These are phyloP conservation scores for Papilio gigon DNA, from an alignment of 2,888 invertebrate species.

Conservation along the genomic window DNA sequence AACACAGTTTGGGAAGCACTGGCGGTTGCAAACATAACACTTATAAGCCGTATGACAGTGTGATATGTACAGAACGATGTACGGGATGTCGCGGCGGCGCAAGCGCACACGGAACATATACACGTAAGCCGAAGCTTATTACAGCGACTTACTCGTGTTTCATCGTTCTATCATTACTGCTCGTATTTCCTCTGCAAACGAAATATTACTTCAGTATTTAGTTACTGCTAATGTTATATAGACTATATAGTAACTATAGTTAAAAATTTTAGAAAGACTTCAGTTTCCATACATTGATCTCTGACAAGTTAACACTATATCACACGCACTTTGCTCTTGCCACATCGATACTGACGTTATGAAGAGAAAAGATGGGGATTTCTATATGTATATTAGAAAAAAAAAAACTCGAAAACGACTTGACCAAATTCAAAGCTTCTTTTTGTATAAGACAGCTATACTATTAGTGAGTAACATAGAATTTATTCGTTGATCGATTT, in stretches of 20 bases:
- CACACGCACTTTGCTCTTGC: neutral
- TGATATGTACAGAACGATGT: constrained; percentile 62
- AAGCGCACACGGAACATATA: constrained; percentile 34
- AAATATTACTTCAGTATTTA: constrained; percentile 57
- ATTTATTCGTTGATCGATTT: too few species aligned
- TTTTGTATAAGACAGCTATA: too few species aligned
- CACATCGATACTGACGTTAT: too few species aligned
- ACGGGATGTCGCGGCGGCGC: constrained; percentile 46
- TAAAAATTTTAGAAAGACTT: neutral
- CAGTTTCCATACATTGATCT: neutral
- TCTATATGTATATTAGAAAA: too few species aligned
- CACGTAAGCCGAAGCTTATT: constrained; percentile 42
- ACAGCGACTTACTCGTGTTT: constrained; percentile 69
- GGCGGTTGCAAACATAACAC: constrained; percentile 20
- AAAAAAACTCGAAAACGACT: too few species aligned
- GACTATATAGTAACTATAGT: neutral
- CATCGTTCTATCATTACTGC: constrained; percentile 79
- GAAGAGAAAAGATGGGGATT: too few species aligned
- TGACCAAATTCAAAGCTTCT: too few species aligned
- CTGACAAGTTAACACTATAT: neutral
- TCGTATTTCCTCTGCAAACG: constrained; percentile 67
- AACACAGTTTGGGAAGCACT: constrained; percentile 23
- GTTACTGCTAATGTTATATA: constrained; percentile 25
- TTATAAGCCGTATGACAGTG: constrained; percentile 30
- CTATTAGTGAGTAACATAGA: too few species aligned